Conservation (phyloP, 1,140 invertebrate species). For the Lucilia sericata region DNA sequence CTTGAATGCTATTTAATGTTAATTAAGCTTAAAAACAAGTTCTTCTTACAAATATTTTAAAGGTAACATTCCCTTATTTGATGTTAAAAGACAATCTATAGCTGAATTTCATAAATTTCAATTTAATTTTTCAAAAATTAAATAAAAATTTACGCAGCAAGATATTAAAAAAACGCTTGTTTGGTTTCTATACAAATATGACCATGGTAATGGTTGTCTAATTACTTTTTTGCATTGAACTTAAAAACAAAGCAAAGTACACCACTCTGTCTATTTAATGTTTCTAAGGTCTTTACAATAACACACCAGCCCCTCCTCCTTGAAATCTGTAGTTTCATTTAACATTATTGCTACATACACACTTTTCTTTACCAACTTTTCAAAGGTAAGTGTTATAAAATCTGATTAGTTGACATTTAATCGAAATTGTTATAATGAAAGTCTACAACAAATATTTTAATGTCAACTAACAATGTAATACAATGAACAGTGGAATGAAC, state of each 20-base stretch:
- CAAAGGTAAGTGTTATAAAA: conserved; percentile 14
- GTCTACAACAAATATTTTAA: not conserved
- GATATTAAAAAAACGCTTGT: not conserved
- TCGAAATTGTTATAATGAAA: conserved; percentile 32
- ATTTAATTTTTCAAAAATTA: not conserved
- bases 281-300: not conserved
- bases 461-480: not conserved
- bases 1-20: not conserved
- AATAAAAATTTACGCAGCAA: not conserved
- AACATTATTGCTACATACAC: not conserved
- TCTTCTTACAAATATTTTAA: not conserved
- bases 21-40: too few species aligned
- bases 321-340: not conserved
- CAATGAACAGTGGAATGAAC: not conserved
- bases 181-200: not conserved
- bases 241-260: not conserved
- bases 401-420: conserved; percentile 43
- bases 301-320: not conserved
- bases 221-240: not conserved
- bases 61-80: not conserved
- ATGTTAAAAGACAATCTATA: not conserved
- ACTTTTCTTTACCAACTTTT: not conserved
- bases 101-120: not conserved
- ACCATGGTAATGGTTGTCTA: conserved; percentile 5
- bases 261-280: not conserved